phyloP scores from a whole-genome alignment of 1,140 invertebrate genomes.

The Drosophila pruinosa region DNA sequence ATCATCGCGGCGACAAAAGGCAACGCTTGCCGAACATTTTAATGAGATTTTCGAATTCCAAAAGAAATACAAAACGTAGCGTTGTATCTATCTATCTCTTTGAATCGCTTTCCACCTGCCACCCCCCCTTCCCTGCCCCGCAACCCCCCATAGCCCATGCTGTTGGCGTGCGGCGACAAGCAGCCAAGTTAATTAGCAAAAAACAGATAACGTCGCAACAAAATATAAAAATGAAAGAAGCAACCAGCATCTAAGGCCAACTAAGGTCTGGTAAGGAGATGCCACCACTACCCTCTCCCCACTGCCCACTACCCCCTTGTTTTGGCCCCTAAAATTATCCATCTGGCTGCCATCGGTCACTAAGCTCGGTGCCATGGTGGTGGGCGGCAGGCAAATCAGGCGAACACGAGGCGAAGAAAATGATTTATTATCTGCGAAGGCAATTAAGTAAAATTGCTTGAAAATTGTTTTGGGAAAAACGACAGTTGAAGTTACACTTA shows the following conservation, averaged over 20 bases:
- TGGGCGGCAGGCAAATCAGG: constrained; percentile 31
- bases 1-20: neutral
- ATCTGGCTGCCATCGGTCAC: constrained; percentile 6
- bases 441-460: constrained; percentile 75
- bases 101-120: neutral
- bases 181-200: constrained; percentile 79
- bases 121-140: constrained; percentile 1
- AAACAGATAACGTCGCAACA: constrained; percentile 74
- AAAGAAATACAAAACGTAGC: constrained; percentile 55
- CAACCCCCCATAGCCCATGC: constrained; percentile 13
- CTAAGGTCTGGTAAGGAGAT: constrained; percentile 43
- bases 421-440: constrained; percentile 77
- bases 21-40: constrained; percentile 59
- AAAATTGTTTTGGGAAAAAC: constrained; percentile 61
- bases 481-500: constrained; percentile 15
- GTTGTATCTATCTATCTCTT: constrained; percentile 6
- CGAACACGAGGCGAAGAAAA: constrained; percentile 54
- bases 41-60: constrained; percentile 72
- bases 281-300: neutral
- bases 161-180: constrained; percentile 41
- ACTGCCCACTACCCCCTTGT: neutral
- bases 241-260: constrained; percentile 60
- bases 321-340: neutral
- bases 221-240: constrained; percentile 56
- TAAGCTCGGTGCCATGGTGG: neutral